Conservation (phyloP, 1,140 invertebrate species). For the Holcopasites calliopsidis region DNA sequence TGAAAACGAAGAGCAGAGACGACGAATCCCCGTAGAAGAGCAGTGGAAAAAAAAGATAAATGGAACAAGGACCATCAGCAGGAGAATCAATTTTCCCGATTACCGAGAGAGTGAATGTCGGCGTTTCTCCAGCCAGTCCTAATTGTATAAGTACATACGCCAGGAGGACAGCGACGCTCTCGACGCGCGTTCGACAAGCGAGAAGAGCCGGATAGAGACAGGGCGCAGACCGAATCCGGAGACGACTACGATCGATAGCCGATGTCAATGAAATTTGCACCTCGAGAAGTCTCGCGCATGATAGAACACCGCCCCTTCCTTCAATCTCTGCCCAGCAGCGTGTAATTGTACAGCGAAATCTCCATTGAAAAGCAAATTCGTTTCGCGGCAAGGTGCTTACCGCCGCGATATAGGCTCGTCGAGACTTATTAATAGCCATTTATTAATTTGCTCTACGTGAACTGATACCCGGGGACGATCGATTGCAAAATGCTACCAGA, state of each 20-base stretch:
- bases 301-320: slow-evolving; percentile 31
- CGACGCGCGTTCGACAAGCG: background rate
- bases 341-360: slow-evolving; percentile 28
- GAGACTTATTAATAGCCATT: slow-evolving; percentile 50
- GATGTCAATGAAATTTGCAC: slow-evolving; percentile 66
- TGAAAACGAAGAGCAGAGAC: slow-evolving; percentile 27
- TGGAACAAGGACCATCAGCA: background rate
- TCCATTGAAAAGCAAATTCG: slow-evolving; percentile 65
- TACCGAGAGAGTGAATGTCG: slow-evolving; percentile 8
- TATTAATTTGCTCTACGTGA: slow-evolving; percentile 35
- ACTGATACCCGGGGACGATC: slow-evolving; percentile 37
- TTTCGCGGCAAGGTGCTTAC: slow-evolving; percentile 59
- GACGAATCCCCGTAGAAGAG: background rate
- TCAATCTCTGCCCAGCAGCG: background rate
- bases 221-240: slow-evolving; percentile 8
- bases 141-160: slow-evolving; percentile 60
- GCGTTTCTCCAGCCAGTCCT: slow-evolving; percentile 26
- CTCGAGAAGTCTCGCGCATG: slow-evolving; percentile 59
- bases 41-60: background rate
- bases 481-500: no score
- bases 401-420: slow-evolving; percentile 37
- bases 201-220: slow-evolving; percentile 1
- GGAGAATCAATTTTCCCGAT: slow-evolving; percentile 62
- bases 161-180: background rate
- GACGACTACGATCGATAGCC: slow-evolving; percentile 57